Evolutionary conservation across 2,888 invertebrate genomes (phyloP), one percentile per base, ranked within the genome.

Genomic region (Acanthacorydalis orientalis): DNA sequence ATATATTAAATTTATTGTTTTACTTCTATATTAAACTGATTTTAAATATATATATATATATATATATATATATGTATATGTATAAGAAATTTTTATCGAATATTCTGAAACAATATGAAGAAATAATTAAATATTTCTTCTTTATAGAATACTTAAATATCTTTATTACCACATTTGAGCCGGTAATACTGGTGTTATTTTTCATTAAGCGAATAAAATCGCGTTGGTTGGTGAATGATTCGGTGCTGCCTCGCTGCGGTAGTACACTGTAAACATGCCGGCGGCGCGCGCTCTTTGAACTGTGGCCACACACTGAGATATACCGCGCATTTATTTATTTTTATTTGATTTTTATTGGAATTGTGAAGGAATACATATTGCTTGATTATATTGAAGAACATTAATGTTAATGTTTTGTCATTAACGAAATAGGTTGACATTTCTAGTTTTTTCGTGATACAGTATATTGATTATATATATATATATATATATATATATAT

Each of bases 351-450:
- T 42, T 42, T 42, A 42, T 42, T 42, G 23, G 42, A 42, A 23
- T 42, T 31, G 23, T 42, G 42, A 42, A 31, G 42, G 42, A 42
- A 42, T 42, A 42, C 42, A 42, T 42, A 42, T 31, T 15, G 15
- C 31, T 42, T 42, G 31, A 16, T 31, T 8, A 42, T 42, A 23
- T 53, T 51, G 49, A 46, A 52, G 15, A 38, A 38, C 15, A 38
- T 15, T 38, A 8, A 38, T 38, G 14, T 7, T 38, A 38, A 38
- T 38, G 15, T 38, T 38, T 38, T 15, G 14, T 38, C 14, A 38
- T 38, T 15, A 38, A 14, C 15, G 8, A 8, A 14, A 38, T 8
- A 38, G 8, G 15, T 10, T 38, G 14, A 38, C 14, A 38, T 38
- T 38, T 14, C 37, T 37, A 37, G 12, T n/a, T n/a, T 37, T 34